These are phyloP conservation scores for Mixornis gularis DNA, from an alignment of 2,113 vertebrate species.

Conservation along the genomic window DNA sequence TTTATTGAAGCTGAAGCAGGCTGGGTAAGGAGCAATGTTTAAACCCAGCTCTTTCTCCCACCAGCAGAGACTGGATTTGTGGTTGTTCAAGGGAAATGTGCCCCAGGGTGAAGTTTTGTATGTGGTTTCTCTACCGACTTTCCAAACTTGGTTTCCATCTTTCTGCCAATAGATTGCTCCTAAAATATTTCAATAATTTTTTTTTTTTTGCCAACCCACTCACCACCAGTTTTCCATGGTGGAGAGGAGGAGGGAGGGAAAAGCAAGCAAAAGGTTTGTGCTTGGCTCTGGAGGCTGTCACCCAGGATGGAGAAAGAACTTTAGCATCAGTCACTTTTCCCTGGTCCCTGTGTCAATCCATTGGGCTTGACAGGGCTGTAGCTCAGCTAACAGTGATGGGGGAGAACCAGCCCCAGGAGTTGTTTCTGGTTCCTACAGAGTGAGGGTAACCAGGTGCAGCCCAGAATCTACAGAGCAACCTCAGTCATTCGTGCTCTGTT, in stretches of 20 bases:
- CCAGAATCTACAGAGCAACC: background rate
- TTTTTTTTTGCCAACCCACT: background rate
- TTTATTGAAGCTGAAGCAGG: background rate
- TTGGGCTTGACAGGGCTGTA: background rate
- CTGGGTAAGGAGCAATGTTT: background rate
- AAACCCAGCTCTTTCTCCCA: background rate
- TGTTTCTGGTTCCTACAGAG: background rate
- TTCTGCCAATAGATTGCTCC: slow-evolving; percentile 1
- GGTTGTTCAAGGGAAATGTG: background rate
- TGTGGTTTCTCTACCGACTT: background rate
- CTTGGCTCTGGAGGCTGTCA: background rate
- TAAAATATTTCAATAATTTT: background rate
- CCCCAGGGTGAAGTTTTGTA: background rate
- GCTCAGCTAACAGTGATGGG: background rate
- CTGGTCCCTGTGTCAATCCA: background rate
- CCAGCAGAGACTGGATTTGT: background rate
- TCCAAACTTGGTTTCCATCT: background rate
- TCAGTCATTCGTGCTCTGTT: background rate
- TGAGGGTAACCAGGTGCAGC: background rate
- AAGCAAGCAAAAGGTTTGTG: background rate
- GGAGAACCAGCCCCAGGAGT: background rate
- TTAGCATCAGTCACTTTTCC: background rate
- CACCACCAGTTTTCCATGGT: background rate
- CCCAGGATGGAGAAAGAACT: background rate
- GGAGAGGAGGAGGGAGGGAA: background rate